Conservation (phyloP, 2,888 invertebrate species). For the Teleogryllus oceanicus region DNA sequence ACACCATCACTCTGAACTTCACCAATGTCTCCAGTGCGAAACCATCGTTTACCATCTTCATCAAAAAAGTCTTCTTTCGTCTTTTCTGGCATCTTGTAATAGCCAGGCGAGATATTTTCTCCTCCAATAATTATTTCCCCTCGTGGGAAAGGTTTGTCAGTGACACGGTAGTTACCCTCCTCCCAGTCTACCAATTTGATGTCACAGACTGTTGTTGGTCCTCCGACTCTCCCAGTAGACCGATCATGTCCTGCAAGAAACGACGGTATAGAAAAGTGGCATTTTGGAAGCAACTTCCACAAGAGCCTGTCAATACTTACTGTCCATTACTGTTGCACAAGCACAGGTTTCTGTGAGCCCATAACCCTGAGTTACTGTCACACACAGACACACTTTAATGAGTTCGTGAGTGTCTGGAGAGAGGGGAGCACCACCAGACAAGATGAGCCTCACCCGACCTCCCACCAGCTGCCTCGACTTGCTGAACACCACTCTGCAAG, state of each 20-base stretch:
- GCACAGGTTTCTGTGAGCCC: slow-evolving; percentile 97
- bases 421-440: slow-evolving; percentile 93
- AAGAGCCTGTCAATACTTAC: slow-evolving; percentile 50
- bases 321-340: slow-evolving; percentile 81
- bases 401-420: slow-evolving; percentile 94
- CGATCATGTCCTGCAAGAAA: slow-evolving; percentile 56
- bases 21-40: slow-evolving; percentile 94
- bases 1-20: slow-evolving; percentile 91
- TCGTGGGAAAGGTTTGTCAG: slow-evolving; percentile 80
- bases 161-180: slow-evolving; percentile 85
- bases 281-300: background rate
- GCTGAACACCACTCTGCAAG: slow-evolving; percentile 50
- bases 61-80: slow-evolving; percentile 86
- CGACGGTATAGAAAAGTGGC: too few species aligned
- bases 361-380: slow-evolving; percentile 88
- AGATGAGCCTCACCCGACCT: slow-evolving; percentile 80
- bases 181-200: slow-evolving; percentile 88
- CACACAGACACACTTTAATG: slow-evolving; percentile 86
- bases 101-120: slow-evolving; percentile 87
- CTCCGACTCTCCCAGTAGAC: slow-evolving; percentile 81
- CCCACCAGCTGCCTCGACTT: slow-evolving; percentile 74
- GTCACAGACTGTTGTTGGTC: slow-evolving; percentile 79
- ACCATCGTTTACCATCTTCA: slow-evolving; percentile 81
- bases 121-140: slow-evolving; percentile 87
- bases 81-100: slow-evolving; percentile 86